These are phyloP conservation scores for Matsumyia berberina DNA, from an alignment of 2,888 invertebrate genomes.

Conservation along the genomic window DNA sequence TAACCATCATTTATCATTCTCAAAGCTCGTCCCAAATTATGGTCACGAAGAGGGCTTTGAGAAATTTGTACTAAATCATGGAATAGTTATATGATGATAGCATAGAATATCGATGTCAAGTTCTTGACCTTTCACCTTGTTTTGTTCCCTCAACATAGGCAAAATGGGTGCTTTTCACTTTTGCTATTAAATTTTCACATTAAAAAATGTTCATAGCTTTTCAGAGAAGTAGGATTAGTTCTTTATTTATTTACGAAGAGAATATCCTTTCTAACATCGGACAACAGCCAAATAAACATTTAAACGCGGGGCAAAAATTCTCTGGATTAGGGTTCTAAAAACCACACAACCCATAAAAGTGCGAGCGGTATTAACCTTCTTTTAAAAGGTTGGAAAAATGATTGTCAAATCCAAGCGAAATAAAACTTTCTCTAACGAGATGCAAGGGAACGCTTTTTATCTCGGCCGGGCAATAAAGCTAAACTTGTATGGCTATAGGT, in stretches of 20 bases:
- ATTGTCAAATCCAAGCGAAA: conserved; percentile 1
- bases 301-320: conserved; percentile 1
- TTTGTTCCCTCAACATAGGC: too few relatives aligned
- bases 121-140: conserved; percentile 38
- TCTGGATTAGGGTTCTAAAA: conserved; percentile 30
- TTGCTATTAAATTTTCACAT: too few relatives aligned
- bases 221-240: too few relatives aligned
- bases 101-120: conserved; percentile 48
- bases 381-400: background rate
- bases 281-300: background rate
- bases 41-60: conserved; percentile 10
- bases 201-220: too few relatives aligned
- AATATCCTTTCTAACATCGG: background rate
- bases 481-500: background rate
- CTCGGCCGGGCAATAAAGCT: conserved; percentile 4
- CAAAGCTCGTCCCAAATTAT: conserved; percentile 16
- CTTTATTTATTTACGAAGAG: too few relatives aligned
- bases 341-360: conserved; percentile 1
- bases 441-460: background rate
- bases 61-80: conserved; percentile 17
- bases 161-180: background rate
- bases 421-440: conserved; percentile 3
- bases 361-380: background rate
- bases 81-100: conserved; percentile 40
- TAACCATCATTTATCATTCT: conserved; percentile 46